phyloP scores from a whole-genome alignment of 2,797 vertebrate genomes.

The Eulemur rubriventer region DNA sequence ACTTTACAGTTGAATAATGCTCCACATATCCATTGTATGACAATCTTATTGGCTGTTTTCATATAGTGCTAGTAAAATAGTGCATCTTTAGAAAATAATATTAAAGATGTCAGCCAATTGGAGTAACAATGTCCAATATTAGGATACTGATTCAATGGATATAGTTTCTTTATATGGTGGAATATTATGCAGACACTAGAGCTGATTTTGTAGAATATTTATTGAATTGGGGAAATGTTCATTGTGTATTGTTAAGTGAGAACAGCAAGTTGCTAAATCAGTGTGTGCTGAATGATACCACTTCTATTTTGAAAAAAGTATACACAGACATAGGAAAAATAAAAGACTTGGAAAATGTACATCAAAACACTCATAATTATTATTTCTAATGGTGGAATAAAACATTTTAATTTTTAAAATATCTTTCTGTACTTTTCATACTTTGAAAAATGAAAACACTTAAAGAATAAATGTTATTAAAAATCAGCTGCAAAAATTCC shows the following conservation, averaged over 20 bases:
- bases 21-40: neutral
- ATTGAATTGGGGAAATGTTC: neutral
- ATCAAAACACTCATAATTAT: neutral
- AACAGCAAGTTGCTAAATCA: neutral
- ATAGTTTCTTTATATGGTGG: constrained; percentile 2
- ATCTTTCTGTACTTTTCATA: neutral
- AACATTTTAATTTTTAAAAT: neutral
- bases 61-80: neutral
- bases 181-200: neutral
- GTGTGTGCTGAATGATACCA: neutral
- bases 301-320: neutral
- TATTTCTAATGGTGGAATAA: constrained; percentile 5
- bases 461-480: constrained; percentile 10
- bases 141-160: neutral
- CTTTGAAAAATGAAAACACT: neutral
- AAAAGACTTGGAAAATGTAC: neutral
- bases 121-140: neutral
- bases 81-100: neutral
- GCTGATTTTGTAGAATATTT: neutral
- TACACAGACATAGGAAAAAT: neutral
- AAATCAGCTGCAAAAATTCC: constrained; percentile 7
- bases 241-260: neutral
- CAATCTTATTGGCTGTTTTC: neutral
- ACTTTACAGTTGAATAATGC: neutral
- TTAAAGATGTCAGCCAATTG: neutral